These are phyloP conservation scores for Amitus sp. DNA, from an alignment of 2,888 invertebrate species.

Conservation along the genomic window DNA sequence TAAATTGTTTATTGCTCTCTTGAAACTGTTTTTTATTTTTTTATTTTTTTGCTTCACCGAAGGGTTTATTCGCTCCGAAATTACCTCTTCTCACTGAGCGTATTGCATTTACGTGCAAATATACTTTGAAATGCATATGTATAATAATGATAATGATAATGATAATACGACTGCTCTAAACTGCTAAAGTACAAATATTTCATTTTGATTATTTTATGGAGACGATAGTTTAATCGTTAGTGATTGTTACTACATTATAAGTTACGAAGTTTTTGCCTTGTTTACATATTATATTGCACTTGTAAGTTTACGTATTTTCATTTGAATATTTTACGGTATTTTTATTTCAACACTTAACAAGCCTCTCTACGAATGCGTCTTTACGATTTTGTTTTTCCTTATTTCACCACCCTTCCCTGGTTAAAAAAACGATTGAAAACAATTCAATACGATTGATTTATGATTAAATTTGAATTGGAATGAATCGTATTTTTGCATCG, in stretches of 20 bases:
- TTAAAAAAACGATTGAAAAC: no score
- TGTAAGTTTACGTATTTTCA: conserved; percentile 40
- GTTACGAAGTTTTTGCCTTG: conserved; percentile 34
- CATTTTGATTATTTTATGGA: conserved; percentile 64
- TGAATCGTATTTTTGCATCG: no score
- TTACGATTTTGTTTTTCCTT: conserved; percentile 6
- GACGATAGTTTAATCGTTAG: conserved; percentile 43
- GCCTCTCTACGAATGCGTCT: not conserved
- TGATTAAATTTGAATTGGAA: no score
- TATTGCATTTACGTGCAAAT: conserved; percentile 42
- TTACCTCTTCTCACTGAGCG: not conserved
- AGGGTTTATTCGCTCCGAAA: conserved; percentile 23
- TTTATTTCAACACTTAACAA: no score
- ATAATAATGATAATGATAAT: conserved; percentile 54
- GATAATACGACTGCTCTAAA: conserved; percentile 65
- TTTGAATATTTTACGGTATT: conserved; percentile 45
- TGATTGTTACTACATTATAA: conserved; percentile 39
- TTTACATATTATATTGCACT: conserved; percentile 34
- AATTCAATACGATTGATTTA: no score
- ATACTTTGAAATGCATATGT: conserved; percentile 52
- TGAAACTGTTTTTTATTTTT: no score
- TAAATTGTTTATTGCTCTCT: no score
- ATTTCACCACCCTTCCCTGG: no score
- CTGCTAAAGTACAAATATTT: conserved; percentile 66
- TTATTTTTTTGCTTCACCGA: conserved; percentile 28